Evolutionary conservation across 2,888 invertebrate species (phyloP), one percentile per base, ranked within the genome.

Genomic region (Polia nebulosa): DNA sequence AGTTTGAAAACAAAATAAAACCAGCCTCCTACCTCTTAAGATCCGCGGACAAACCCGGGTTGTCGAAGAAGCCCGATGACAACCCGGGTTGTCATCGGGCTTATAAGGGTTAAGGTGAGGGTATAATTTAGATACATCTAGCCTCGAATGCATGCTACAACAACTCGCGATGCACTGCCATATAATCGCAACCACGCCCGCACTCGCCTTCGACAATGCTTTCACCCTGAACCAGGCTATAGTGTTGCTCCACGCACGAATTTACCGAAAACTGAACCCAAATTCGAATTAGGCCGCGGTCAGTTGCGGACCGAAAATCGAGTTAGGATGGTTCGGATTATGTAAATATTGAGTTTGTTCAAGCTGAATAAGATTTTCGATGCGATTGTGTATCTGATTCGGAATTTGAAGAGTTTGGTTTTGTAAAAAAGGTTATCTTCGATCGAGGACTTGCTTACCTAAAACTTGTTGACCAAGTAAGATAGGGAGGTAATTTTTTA

Each of bases 341-440:
- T 80, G 76, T 77, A 69, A 77, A 77, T 77, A 80, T 76, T 64
- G 63, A 57, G 53, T 76, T 68, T 58, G 70, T 80, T 76, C 41
- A 60, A 53, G 62, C 44, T 34, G 63, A 60, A 63, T 60, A 76
- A 77, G 77, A 76, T 80, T 76, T 52, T 62, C 41, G 36, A 47
- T 55, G 58, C 41, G 62, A 80, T 76, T 80, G 52, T 60, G 49
- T 57, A 63, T 75, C 62, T 69, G 59, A 80, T 76, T 61, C 49
- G 32, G 6, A 57, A 57, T 69, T 41, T 69, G 56, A 59, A 75
- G 45, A 51, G 44, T 51, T 17, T 55, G 78, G 32, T 45, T 41
- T 32, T 5, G 27, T 49, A 58, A 58, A 61, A 78, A 78, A 58
- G n/a, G 64, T 78, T 73, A 73, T 58, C 57, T 39, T 63, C 15